A percentile compares a stretch with the other conserved stretches of the same genome.
These are phyloP conservation scores for Pelecanoides urinatrix DNA, from an alignment of 2,113 vertebrate species.

Conservation along the genomic window DNA sequence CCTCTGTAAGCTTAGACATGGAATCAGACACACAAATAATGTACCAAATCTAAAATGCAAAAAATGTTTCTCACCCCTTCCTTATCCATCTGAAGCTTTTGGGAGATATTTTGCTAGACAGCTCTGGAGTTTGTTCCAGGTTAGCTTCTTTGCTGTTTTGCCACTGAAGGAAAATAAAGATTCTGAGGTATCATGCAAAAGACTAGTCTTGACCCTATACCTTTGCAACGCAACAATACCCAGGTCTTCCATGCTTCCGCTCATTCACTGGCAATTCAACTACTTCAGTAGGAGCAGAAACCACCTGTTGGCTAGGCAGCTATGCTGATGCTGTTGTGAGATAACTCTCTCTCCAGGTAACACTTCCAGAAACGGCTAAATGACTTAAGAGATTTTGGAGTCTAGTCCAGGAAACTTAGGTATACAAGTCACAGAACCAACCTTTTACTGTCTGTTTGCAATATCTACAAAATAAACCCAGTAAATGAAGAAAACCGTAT, in stretches of 20 bases:
- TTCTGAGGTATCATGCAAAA: background rate
- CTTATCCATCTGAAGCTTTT: background rate
- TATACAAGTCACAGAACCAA: background rate
- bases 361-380: background rate
- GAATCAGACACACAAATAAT: background rate
- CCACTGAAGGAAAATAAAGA: background rate
- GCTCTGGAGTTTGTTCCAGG: background rate
- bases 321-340: background rate
- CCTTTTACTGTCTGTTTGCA: background rate
- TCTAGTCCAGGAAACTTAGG: background rate
- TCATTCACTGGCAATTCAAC: background rate
- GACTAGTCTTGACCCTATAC: background rate
- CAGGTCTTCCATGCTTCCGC: background rate
- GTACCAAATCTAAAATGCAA: background rate
- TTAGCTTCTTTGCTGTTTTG: background rate
- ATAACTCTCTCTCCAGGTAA: background rate
- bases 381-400: background rate
- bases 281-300: background rate
- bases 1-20: background rate
- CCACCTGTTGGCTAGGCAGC: background rate
- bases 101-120: background rate
- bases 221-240: background rate
- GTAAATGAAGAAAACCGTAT: background rate
- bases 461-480: background rate
- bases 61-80: background rate